phyloP scores from a whole-genome alignment of 2,113 vertebrate genomes.

The Atlantisia rogersi region DNA sequence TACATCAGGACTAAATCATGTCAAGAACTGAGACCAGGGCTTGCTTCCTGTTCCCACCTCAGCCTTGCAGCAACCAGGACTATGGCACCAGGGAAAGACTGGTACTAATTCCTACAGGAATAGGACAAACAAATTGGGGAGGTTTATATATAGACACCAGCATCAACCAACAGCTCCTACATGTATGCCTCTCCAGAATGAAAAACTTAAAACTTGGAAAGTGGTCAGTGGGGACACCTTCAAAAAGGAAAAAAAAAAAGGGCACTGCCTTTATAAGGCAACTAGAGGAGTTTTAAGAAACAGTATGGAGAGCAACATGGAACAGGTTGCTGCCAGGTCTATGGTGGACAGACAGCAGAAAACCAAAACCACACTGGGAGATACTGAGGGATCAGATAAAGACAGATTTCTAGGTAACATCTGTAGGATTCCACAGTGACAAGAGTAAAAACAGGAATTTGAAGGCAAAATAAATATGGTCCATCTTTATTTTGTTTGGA shows the following conservation, averaged over 20 bases:
- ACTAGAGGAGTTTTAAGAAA: background rate
- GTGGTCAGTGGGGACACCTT: accelerated
- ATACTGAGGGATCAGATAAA: background rate
- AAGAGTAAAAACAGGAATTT: background rate
- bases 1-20: background rate
- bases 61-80: background rate
- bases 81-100: background rate
- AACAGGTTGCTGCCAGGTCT: background rate
- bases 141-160: background rate
- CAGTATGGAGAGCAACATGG: background rate
- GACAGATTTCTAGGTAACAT: background rate
- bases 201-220: background rate
- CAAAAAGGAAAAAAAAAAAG: background rate
- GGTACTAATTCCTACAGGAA: background rate
- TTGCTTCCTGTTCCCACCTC: background rate
- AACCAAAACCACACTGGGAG: background rate
- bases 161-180: background rate
- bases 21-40: background rate
- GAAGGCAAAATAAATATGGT: background rate
- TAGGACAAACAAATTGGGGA: background rate
- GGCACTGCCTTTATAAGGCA: background rate
- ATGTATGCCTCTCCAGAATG: background rate
- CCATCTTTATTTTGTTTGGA: background rate
- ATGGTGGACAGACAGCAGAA: background rate
- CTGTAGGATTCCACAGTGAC: background rate